These are phyloP conservation scores for Lissocephala sabroskyi DNA, from an alignment of 2,888 invertebrate species.

Conservation along the genomic window DNA sequence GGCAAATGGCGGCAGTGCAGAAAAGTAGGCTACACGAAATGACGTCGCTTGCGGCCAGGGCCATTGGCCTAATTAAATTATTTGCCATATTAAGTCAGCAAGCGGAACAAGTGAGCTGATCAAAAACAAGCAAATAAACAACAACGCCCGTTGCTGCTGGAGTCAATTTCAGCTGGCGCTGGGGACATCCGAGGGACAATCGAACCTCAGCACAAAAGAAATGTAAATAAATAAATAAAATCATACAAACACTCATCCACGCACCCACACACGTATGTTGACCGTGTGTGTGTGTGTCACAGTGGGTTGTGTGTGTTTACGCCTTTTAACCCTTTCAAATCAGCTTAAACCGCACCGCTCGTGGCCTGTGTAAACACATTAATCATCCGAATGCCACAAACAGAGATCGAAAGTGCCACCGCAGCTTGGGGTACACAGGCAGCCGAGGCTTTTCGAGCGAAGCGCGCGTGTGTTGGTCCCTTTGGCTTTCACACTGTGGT, in stretches of 20 bases:
- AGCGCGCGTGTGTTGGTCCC: not conserved
- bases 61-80: not conserved
- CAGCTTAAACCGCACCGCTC: conserved; percentile 59
- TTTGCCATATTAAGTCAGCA: not conserved
- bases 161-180: conserved; percentile 45
- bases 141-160: conserved; percentile 5
- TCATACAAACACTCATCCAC: conserved; percentile 27
- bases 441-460: not conserved
- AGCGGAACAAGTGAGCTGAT: no score
- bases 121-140: no score
- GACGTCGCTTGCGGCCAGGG: no score
- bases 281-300: conserved; percentile 3
- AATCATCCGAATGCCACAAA: conserved; percentile 65
- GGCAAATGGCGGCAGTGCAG: no score
- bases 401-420: conserved; percentile 63
- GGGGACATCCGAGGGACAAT: not conserved
- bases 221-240: conserved; percentile 56
- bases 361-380: conserved; percentile 62
- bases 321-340: conserved; percentile 63
- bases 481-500: conserved; percentile 12
- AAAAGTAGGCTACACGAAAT: no score
- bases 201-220: conserved; percentile 21
- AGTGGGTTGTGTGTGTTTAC: conserved; percentile 42
- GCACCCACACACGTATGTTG: conserved; percentile 14
- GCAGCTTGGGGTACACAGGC: not conserved